Base-by-base conservation (phyloP, 2,888 invertebrate genomes). In the Matsumyia berberina region DNA sequence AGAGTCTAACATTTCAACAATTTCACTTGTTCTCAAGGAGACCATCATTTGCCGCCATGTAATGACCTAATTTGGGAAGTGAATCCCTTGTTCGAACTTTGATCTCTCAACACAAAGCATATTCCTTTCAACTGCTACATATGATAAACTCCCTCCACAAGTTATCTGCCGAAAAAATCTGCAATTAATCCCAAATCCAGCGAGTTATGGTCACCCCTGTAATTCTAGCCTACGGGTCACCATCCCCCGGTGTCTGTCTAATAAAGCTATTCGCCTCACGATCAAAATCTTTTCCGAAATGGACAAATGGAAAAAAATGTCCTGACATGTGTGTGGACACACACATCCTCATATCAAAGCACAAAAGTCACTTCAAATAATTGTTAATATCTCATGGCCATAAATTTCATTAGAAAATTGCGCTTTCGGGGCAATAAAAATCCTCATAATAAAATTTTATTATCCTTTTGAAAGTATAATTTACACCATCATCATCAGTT, bases 391-490 rank as follows among this genome's bases (percentile, higher is more conserved):
- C 79, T 66, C 69, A 51, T 79, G 64, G 72, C 39, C 57, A 72
- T 79, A 79, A 79, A 79, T 72, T 79, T 79, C 72, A 79, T 79
- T 79, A 72, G 64, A 58, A 70, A 79, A 79, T 79, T 79, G 64
- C 58, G 78, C 79, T 79, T 64, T 79, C 57, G 57, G 57, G 57
- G 79, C 72, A 79, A 79, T 79, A 72, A 79, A 79, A 79, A 72
- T 79, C 64, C 72, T 79, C 72, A 72, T 79, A 79, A 79, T 79
- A 79, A 72, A 79, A 72, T 79, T 79, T 79, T 72, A 79, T 79
- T 79, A 79, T 79, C 79, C 79, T 72, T 78, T 79, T 79, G 72
- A 79, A 79, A 69, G 79, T 64, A 79, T 79, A 79, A 79, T 79
- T 79, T 72, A 79, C 79, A 79, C 79, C 78, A 78, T 70, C 78